These are phyloP conservation scores for Pipa parva DNA, from an alignment of 2,113 vertebrate species.

Conservation along the genomic window DNA sequence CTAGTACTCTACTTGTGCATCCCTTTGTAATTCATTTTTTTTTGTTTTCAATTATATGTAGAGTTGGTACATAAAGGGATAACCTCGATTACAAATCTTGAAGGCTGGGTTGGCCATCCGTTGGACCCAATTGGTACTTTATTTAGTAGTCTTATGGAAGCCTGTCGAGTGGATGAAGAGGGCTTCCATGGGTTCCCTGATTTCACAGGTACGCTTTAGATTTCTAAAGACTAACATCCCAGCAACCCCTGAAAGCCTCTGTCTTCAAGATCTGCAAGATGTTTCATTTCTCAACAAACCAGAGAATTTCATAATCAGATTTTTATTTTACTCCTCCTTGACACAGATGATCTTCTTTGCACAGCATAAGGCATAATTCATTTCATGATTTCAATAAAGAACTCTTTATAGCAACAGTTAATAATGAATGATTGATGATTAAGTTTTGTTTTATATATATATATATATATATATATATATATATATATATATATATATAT, in stretches of 20 bases:
- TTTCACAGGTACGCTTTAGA: conserved; percentile 69
- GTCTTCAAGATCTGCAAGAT: background rate
- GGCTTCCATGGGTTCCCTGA: conserved; percentile 69
- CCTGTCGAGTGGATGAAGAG: conserved; percentile 72
- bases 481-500: too few species aligned
- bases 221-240: too few species aligned
- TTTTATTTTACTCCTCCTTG: conserved; percentile 13
- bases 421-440: conserved; percentile 39
- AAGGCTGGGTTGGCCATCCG: conserved; percentile 96
- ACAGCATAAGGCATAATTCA: background rate
- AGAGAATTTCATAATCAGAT: background rate
- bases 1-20: too few species aligned
- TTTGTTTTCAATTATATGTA: conserved; percentile 42
- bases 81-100: conserved; percentile 85
- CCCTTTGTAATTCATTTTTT: background rate
- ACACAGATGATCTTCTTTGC: conserved; percentile 12
- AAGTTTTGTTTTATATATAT: too few species aligned
- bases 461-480: too few species aligned
- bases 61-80: conserved; percentile 84
- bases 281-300: too few species aligned
- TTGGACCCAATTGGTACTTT: conserved; percentile 90
- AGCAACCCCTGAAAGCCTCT: too few species aligned
- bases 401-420: conserved; percentile 27
- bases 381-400: conserved; percentile 24
- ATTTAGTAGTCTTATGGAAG: conserved; percentile 90